These are phyloP conservation scores for Drosophila pseudoananassae DNA, from an alignment of 1,140 invertebrate genomes.

Conservation along the genomic window DNA sequence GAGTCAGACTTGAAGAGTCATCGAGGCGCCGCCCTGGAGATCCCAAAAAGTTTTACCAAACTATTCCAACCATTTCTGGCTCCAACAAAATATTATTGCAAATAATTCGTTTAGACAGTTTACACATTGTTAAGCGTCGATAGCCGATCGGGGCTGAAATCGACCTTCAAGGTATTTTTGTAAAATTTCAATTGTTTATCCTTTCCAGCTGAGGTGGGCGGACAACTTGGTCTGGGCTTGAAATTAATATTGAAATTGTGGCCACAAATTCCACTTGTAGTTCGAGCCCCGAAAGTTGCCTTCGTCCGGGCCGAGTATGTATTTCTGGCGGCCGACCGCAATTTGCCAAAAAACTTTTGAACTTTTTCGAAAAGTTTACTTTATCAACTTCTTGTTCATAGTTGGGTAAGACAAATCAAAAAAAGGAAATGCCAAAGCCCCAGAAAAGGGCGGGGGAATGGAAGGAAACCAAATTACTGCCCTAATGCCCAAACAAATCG, in stretches of 20 bases:
- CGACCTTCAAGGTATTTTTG: conserved; percentile 40
- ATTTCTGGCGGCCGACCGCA: conserved; percentile 40
- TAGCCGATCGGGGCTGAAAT: conserved; percentile 37
- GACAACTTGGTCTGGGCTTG: neutral
- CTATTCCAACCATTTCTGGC: conserved; percentile 33
- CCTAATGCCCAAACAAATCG: conserved; percentile 66
- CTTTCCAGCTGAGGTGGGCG: conserved; percentile 33
- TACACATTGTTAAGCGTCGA: conserved; percentile 47
- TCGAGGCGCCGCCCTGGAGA: neutral
- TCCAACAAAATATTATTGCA: conserved; percentile 60
- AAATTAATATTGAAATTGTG: conserved; percentile 64
- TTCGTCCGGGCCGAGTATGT: conserved; percentile 20
- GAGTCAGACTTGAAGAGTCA: conserved; percentile 14
- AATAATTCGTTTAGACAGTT: conserved; percentile 64
- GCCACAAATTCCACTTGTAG: conserved; percentile 49
- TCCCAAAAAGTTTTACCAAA: conserved; percentile 37
- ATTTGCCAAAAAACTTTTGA: conserved; percentile 59
- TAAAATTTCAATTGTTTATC: conserved; percentile 41
- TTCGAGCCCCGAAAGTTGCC: conserved; percentile 30
- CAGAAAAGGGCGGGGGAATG: neutral
- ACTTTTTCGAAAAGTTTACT: conserved; percentile 62
- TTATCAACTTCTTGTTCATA: conserved; percentile 56
- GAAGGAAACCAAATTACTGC: conserved; percentile 29
- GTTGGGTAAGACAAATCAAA: conserved; percentile 58
- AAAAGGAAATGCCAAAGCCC: conserved; percentile 7